Evolutionary conservation across 2,113 vertebrate species (phyloP), one percentile per base, ranked within the genome.

Genomic region (Uropsilus gracilis): DNA sequence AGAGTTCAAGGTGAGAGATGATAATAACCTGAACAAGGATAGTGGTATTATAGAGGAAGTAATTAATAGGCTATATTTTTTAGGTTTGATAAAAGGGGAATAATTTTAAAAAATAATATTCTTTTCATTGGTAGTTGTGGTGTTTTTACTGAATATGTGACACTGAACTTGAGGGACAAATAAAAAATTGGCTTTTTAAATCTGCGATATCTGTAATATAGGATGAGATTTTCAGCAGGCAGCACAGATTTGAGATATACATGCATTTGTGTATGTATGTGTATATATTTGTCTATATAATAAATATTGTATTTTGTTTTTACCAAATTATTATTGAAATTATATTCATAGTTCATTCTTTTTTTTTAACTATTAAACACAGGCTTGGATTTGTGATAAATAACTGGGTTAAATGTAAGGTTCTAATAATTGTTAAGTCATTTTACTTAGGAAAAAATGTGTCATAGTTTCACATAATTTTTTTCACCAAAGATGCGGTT

Each of bases 391-490:
- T 32, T 55, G 16, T 66, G 10, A 77, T 63, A 50, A 5, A 69
- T 11, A 57, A 53, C 7, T 71, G 86, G 63, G 42, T 68, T 89
- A 63, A 53, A 71, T 77, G 73, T 90, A 66, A 90, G 94, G 48
- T 39, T 59, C 20, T 77, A 83, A 82, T 44, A 16, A 90, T 64
- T 88, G 5, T 42, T 92, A 86, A 86, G 73, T 17, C 14, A 73
- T 55, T 48, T 95, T 80, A 20, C 9, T 76, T 83, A 76, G 34
- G 91, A n/a, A 26, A 16, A 91, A 87, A 95, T 34, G 34, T 42
- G 53, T 30, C 10, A 1, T 72, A 30, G 5, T 48, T 30, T 83
- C 89, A 1, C 1, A 81, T 24, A 84, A 72, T 7, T 30, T 63
- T 3, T 48, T 72, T 88, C 32, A 44, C 5, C 66, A 55, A 91